Percentiles rank a stretch among this genome's conserved stretches.
phyloP scores from a whole-genome alignment of 2,797 vertebrate species.

The Sebastes glaucus region DNA sequence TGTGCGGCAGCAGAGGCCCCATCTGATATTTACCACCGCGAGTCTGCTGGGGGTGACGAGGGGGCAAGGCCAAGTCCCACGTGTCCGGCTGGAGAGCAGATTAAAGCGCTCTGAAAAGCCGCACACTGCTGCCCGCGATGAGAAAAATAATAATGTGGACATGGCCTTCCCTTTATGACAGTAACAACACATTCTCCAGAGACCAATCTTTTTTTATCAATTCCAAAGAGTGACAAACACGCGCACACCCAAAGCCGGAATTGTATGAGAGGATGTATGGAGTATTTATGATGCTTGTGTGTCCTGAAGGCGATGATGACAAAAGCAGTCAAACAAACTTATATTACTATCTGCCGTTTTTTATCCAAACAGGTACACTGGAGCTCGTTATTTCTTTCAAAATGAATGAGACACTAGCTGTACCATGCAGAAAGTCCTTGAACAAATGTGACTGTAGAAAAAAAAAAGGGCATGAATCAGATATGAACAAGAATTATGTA shows the following conservation, averaged over 20 bases:
- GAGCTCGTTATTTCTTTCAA: conserved; percentile 50
- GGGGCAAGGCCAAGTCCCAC: conserved; percentile 82
- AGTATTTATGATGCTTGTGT: conserved; percentile 73
- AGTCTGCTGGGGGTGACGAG: conserved; percentile 68
- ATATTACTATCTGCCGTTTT: conserved; percentile 46
- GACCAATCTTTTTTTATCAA: conserved; percentile 84
- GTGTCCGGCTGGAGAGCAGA: conserved; percentile 79
- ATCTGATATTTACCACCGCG: conserved; percentile 81
- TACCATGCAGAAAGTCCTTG: conserved; percentile 24
- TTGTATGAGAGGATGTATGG: conserved; percentile 70
- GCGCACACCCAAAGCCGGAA: conserved; percentile 69
- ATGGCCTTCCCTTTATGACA: conserved; percentile 85
- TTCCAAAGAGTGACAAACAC: conserved; percentile 70
- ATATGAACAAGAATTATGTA: conserved; percentile 5
- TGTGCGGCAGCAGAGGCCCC: conserved; percentile 50
- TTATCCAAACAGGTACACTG: conserved; percentile 51
- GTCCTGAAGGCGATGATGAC: conserved; percentile 64
- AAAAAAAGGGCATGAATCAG: conserved; percentile 1
- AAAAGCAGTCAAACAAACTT: conserved; percentile 78
- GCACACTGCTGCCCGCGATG: conserved; percentile 73
- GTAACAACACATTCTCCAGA: conserved; percentile 81
- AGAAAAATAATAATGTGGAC: conserved; percentile 83
- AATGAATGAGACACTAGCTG: conserved; percentile 38
- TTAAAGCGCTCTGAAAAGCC: conserved; percentile 82
- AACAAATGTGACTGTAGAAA: conserved; percentile 12